Base-by-base conservation (phyloP, 1,140 invertebrate genomes). In the Liolophura sinensis region DNA sequence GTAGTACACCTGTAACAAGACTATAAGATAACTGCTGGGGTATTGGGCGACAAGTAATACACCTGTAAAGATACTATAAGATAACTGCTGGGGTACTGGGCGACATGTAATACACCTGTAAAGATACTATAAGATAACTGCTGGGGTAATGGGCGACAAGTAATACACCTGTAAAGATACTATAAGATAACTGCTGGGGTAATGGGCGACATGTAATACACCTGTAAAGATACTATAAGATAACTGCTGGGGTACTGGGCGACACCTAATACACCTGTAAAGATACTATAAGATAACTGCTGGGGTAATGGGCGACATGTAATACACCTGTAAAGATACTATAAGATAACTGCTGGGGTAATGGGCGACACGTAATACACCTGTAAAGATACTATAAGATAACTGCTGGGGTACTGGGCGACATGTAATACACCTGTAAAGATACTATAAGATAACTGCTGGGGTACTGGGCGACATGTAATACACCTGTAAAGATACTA, bases 181-280 rank as follows among this genome's bases (percentile, higher is more conserved):
- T 54, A 54, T 20, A 54, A n/a, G 75, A 57, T 20, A 64, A 72
- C 11, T 72, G 69, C 15, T 62, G 31, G n/a, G 31, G 31, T 40
- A 40, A 9, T 40, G 31, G 31, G 3, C 31, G 65, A 68, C 77
- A 80, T 16, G 59, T 76, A 1, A 78, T 48, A 16, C 67, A 71
- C 55, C 78, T 80, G 68, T 6, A 66, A 67, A 24, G 20, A 59
- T n/a, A 65, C 22, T n/a, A 62, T 60, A 7, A 66, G 51, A 65
- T 56, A 54, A 31, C 31, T 11, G 11, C n/a, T 49, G 9, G 20
- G 59, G n/a, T 50, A 1, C 1, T 16, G 46, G 54, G 14, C 16
- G 14, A 57, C 16, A 16, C 14, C 14, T n/a, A 7, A 20, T n/a
- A 59, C n/a, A n/a, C n/a, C 27, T 40, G 57, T 18, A 24, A 18